phyloP scores from a whole-genome alignment of 2,888 invertebrate genomes.

The Oxytorus armatus region DNA sequence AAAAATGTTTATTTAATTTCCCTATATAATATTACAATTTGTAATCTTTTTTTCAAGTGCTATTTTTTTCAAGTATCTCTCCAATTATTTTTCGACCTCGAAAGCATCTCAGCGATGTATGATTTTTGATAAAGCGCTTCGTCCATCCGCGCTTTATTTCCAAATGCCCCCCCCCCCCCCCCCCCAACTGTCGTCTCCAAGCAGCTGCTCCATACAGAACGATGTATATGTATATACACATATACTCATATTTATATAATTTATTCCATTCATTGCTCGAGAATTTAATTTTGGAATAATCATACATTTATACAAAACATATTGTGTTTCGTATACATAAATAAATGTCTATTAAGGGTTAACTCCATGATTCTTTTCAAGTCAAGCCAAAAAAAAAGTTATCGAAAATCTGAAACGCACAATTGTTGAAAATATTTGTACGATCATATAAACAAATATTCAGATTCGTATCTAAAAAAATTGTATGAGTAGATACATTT shows the following conservation, averaged over 20 bases:
- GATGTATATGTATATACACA: slow-evolving; percentile 7
- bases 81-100: neutral
- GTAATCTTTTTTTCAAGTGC: slow-evolving; percentile 3
- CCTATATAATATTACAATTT: neutral
- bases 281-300: slow-evolving; percentile 15
- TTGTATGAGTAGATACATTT: no score
- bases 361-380: no score
- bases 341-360: no score
- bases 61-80: no score
- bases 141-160: slow-evolving; percentile 42
- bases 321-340: no score
- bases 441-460: neutral
- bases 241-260: slow-evolving; percentile 7
- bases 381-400: no score
- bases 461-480: neutral
- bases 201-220: slow-evolving; percentile 52
- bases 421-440: no score
- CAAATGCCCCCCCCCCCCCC: slow-evolving; percentile 24
- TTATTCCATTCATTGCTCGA: slow-evolving; percentile 27
- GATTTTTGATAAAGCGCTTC: slow-evolving; percentile 54
- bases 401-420: no score
- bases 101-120: slow-evolving; percentile 1
- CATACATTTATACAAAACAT: neutral
- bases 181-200: slow-evolving; percentile 39
- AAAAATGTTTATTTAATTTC: no score